Evolutionary conservation across 1,140 invertebrate genomes (phyloP).

Genomic region (Neodiprion virginianus): DNA sequence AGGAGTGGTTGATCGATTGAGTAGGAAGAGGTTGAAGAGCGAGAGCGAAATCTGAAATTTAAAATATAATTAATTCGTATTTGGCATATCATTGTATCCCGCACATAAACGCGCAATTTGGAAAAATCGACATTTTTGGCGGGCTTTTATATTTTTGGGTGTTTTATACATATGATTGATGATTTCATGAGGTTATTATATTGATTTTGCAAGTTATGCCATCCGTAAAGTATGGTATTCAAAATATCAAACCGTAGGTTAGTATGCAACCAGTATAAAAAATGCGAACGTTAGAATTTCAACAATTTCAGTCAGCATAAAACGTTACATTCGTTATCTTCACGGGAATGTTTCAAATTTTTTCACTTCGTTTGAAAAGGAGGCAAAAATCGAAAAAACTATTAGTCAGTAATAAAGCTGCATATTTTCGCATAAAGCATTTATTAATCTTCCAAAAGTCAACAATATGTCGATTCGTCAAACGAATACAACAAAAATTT

Average conservation of each 20-base stretch:
- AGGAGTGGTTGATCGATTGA: constrained; percentile 18
- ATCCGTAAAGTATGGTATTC: constrained; percentile 22
- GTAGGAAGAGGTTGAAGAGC: constrained; percentile 39
- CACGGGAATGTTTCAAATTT: too few species aligned
- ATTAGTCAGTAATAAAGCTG: too few species aligned
- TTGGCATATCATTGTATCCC: constrained; percentile 35
- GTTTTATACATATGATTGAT: constrained; percentile 35
- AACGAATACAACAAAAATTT: too few species aligned
- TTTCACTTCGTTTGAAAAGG: too few species aligned
- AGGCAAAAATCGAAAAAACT: too few species aligned
- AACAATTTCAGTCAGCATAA: too few species aligned
- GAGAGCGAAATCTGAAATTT: constrained; percentile 52
- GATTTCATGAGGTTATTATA: background rate
- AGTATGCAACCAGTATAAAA: too few species aligned
- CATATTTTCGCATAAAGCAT: too few species aligned
- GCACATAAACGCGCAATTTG: constrained; percentile 41
- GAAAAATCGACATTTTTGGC: constrained; percentile 48
- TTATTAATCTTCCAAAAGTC: too few species aligned
- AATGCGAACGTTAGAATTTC: too few species aligned
- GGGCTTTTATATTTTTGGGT: constrained; percentile 65
- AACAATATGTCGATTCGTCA: too few species aligned
- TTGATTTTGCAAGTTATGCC: background rate
- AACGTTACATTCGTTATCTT: too few species aligned
- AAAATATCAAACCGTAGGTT: constrained; percentile 6
- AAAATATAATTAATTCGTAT: constrained; percentile 41